Evolutionary conservation across 2,113 vertebrate species (phyloP).

Genomic region (Danionella cerebrum): DNA sequence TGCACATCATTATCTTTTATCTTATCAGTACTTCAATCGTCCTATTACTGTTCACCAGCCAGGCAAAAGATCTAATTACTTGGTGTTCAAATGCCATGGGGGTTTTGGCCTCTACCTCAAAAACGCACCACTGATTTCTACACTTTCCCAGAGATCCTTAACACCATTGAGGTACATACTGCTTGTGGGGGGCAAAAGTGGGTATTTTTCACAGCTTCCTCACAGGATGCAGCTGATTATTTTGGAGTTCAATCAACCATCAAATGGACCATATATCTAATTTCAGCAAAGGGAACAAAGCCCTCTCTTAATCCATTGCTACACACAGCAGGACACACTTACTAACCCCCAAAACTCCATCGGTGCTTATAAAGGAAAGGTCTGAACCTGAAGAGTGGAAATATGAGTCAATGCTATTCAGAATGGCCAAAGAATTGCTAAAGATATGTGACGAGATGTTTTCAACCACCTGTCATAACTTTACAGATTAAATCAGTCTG

Average conservation of each 20-base stretch:
- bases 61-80: slow-evolving; percentile 27
- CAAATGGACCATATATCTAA: slow-evolving; percentile 52
- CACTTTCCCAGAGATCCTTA: background rate
- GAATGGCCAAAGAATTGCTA: background rate
- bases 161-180: background rate
- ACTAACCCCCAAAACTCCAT: background rate
- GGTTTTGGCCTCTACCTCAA: background rate
- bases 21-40: slow-evolving; percentile 1
- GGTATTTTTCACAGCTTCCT: slow-evolving; percentile 48
- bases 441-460: no score
- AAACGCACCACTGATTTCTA: background rate
- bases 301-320: slow-evolving; percentile 40
- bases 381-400: background rate
- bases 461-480: no score
- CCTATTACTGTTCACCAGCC: slow-evolving; percentile 35
- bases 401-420: background rate
- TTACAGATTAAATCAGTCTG: no score
- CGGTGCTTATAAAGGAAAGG: background rate
- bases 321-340: background rate
- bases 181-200: background rate
- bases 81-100: slow-evolving; percentile 6
- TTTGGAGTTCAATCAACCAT: slow-evolving; percentile 67
- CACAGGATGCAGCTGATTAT: slow-evolving; percentile 51
- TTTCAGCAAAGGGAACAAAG: slow-evolving; percentile 52
- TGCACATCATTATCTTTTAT: no score